Evolutionary conservation across 23 tunicate genomes (phyloP).

Genomic region (Trididemnum nubilum): DNA sequence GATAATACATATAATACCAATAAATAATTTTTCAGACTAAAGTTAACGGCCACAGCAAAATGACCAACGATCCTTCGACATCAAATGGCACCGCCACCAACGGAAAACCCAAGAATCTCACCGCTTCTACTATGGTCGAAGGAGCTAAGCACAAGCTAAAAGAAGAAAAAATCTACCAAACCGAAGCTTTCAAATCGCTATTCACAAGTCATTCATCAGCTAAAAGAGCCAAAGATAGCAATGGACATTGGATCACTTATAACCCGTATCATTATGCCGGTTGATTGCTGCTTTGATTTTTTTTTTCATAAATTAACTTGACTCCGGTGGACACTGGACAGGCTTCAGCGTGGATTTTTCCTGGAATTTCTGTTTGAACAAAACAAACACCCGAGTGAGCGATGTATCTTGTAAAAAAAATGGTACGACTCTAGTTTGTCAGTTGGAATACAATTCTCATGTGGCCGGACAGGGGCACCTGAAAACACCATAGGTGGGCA

Average conservation of each 20-base stretch:
- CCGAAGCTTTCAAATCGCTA: slow-evolving; percentile 80
- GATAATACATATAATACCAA: too few relatives aligned
- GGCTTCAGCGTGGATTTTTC: too few relatives aligned
- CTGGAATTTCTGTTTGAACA: too few relatives aligned
- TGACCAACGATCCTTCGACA: not conserved
- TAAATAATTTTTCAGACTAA: slow-evolving; percentile 1
- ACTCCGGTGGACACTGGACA: too few relatives aligned
- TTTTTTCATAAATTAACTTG: too few relatives aligned
- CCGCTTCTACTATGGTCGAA: slow-evolving; percentile 40
- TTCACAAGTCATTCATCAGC: slow-evolving; percentile 88
- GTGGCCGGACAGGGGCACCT: too few relatives aligned
- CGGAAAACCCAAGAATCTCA: slow-evolving; percentile 38
- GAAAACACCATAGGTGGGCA: too few relatives aligned
- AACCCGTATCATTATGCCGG: slow-evolving; percentile 89
- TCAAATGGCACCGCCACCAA: not conserved
- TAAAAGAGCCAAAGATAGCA: slow-evolving; percentile 72
- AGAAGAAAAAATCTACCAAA: slow-evolving; percentile 78
- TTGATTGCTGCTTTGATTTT: too few relatives aligned
- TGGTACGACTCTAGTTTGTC: too few relatives aligned
- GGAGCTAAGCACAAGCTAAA: slow-evolving; percentile 84
- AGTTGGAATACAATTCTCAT: too few relatives aligned
- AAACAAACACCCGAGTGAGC: too few relatives aligned
- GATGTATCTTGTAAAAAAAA: too few relatives aligned
- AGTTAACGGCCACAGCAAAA: not conserved
- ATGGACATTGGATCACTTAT: slow-evolving; percentile 86